Evolutionary conservation across 2,113 vertebrate species (phyloP).

Genomic region (Marmota flaviventris): DNA sequence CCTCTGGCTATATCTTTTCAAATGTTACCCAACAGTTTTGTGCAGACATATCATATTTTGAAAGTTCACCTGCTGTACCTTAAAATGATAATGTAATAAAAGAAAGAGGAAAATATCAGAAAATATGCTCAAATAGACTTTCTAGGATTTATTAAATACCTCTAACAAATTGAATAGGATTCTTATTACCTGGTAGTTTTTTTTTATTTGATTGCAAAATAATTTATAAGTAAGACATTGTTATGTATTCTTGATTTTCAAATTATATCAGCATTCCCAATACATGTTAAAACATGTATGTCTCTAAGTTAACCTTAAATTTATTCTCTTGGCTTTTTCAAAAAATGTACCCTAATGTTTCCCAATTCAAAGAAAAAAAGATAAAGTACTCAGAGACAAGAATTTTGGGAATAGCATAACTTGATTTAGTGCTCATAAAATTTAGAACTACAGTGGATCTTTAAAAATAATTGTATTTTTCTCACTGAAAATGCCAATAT

Average conservation of each 20-base stretch:
- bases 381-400: background rate
- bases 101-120: conserved; percentile 46
- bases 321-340: background rate
- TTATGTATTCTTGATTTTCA: conserved; percentile 4
- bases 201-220: conserved; percentile 34
- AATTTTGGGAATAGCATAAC: background rate
- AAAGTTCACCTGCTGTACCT: conserved; percentile 63
- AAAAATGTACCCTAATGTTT: conserved; percentile 2
- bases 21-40: background rate
- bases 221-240: background rate
- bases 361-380: background rate
- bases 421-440: conserved; percentile 42
- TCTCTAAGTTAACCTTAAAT: conserved; percentile 37
- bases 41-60: conserved; percentile 23
- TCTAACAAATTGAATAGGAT: conserved; percentile 54
- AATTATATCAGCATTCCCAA: background rate
- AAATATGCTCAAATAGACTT: conserved; percentile 43
- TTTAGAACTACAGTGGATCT: background rate
- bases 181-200: background rate
- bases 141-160: background rate
- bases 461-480: conserved; percentile 15
- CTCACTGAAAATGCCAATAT: background rate
- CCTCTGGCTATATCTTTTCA: conserved; percentile 62
- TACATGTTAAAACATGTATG: background rate
- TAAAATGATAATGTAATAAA: conserved; percentile 58